phyloP scores from a whole-genome alignment of 23 tunicate species.

The Styela clava region DNA sequence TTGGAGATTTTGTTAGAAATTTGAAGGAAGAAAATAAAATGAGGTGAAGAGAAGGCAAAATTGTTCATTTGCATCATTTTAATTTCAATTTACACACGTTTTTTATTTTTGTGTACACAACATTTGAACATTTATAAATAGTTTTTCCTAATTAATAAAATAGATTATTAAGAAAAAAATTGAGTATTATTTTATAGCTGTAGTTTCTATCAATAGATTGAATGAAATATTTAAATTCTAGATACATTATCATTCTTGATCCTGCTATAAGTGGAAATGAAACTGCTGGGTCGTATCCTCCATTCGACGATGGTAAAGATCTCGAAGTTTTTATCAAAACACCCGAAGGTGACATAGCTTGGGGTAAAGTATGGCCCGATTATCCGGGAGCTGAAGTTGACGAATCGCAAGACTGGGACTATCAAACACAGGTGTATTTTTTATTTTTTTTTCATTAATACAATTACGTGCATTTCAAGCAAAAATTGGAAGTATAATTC shows the following conservation, averaged over 20 bases:
- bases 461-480: background rate
- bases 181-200: no score
- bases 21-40: slow-evolving; percentile 66
- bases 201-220: no score
- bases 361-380: slow-evolving; percentile 99
- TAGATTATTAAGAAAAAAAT: no score
- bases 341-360: slow-evolving; percentile 74
- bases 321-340: slow-evolving; percentile 70
- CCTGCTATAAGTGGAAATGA: slow-evolving; percentile 98
- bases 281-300: slow-evolving; percentile 70
- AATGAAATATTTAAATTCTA: no score
- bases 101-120: background rate
- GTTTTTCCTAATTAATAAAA: no score
- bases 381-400: slow-evolving; percentile 74
- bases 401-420: slow-evolving; percentile 67
- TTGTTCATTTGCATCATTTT: no score
- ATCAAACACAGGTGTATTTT: slow-evolving; percentile 54
- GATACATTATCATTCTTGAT: slow-evolving; percentile 95
- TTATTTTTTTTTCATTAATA: background rate
- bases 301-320: slow-evolving; percentile 62
- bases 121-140: no score
- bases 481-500: no score
- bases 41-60: no score
- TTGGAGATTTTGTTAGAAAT: slow-evolving; percentile 67
- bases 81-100: no score